A percentile compares a stretch with the other conserved stretches of the same genome.
Evolutionary conservation across 2,113 vertebrate genomes (phyloP).

Genomic region (Climacteris rufus): DNA sequence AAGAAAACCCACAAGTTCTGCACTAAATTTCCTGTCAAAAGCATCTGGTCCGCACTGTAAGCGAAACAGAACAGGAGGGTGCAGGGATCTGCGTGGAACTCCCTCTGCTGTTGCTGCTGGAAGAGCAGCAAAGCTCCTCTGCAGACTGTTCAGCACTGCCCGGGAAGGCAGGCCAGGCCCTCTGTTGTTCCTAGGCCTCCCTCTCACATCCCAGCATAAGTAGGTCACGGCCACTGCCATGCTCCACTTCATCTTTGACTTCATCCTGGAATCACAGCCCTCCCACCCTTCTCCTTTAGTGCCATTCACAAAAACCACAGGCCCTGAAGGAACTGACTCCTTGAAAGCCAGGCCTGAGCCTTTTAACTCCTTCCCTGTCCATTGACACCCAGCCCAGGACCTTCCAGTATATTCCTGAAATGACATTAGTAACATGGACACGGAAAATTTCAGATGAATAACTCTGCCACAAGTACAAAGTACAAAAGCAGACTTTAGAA

Average conservation of each 20-base stretch:
- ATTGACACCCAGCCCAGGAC: neutral
- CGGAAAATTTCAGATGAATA: neutral
- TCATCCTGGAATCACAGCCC: neutral
- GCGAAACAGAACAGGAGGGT: neutral
- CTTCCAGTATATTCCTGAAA: neutral
- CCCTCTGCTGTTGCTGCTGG: neutral
- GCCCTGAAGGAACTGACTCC: neutral
- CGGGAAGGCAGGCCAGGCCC: neutral
- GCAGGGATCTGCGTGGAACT: neutral
- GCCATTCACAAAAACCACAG: neutral
- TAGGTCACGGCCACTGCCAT: conserved; percentile 1
- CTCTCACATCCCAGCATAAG: neutral
- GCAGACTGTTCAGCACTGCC: neutral
- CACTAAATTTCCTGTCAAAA: neutral
- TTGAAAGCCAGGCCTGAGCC: neutral
- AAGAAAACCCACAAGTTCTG: neutral
- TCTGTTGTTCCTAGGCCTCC: neutral
- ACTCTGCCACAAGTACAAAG: neutral
- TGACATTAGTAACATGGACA: neutral
- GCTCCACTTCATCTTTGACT: conserved; percentile 22
- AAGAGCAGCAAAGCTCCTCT: neutral
- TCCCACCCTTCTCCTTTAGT: neutral
- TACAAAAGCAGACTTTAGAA: neutral
- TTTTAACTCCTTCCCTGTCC: neutral
- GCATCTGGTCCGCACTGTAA: neutral